Percentiles rank a stretch among this genome's conserved stretches.
Conservation (phyloP, 2,888 invertebrate genomes). For the Ernsta delagoae region DNA sequence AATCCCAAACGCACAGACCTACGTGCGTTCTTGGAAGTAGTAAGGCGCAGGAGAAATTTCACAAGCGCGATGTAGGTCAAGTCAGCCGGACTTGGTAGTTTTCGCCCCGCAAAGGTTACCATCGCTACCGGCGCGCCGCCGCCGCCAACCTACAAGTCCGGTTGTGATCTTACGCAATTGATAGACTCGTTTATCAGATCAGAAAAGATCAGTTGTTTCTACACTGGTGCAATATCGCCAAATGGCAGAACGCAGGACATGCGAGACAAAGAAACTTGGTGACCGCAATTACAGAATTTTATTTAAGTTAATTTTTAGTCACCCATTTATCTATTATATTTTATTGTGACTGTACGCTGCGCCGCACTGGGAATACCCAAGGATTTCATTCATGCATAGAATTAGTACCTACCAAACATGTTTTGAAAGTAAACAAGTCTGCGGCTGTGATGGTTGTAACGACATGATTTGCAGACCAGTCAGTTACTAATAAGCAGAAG, state of each 20-base stretch:
- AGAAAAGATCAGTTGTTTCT: conserved; percentile 71
- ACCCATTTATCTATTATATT: conserved; percentile 1
- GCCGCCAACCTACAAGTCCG: conserved; percentile 63
- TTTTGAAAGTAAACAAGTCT: conserved; percentile 65
- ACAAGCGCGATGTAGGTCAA: conserved; percentile 81
- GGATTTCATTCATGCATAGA: conserved; percentile 69
- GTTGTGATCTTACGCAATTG: conserved; percentile 75
- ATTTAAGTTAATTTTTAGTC: conserved; percentile 10
- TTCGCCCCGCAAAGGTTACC: conserved; percentile 81
- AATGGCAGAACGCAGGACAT: conserved; percentile 28
- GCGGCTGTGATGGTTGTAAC: conserved; percentile 49
- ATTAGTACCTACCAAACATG: conserved; percentile 50
- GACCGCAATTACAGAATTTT: background rate
- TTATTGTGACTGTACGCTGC: conserved; percentile 41
- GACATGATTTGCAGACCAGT: conserved; percentile 17
- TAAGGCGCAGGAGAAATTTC: conserved; percentile 79
- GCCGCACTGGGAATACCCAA: conserved; percentile 59
- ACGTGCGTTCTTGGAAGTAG: conserved; percentile 71
- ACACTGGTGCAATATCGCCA: conserved; percentile 43
- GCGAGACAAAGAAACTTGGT: conserved; percentile 26
- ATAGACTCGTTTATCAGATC: conserved; percentile 76
- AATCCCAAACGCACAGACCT: conserved; percentile 59
- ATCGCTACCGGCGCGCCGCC: conserved; percentile 58
- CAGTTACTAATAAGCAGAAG: background rate
- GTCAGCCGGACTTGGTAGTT: conserved; percentile 80